Evolutionary conservation across 2,888 invertebrate genomes (phyloP), one percentile per base, ranked within the genome.

Genomic region (Syrphus vitripennis): DNA sequence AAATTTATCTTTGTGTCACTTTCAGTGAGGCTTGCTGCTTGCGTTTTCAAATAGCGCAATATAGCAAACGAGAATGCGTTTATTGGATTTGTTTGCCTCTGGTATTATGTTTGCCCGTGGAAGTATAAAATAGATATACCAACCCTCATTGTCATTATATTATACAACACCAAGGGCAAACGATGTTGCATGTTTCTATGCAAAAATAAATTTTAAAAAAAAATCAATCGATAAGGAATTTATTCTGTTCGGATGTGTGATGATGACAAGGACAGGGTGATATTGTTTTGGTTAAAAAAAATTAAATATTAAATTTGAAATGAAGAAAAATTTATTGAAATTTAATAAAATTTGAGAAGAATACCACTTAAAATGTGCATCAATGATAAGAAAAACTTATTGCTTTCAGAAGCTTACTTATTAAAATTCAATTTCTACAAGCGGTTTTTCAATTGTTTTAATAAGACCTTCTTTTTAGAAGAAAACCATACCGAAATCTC

Each of bases 71-170:
- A 67, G 65, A 48, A 48, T 81, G 48, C 80, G 69, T 70, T 81
- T 81, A 81, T 81, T 81, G 81, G 81, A 81, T 81, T 75, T 53
- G 21, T 45, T 67, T 80, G 31, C 59, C 34, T 45, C 48, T 40
- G 37, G 61, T 61, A 31, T 70, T 70, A 61, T 50, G 34, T 80
- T 74, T 72, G 72, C 72, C 45, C 65, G 9, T 45, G 45, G 48
- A 50, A 53, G 29, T 42, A 72, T 40, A 42, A 45, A 69, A 59
- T 69, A 63, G 61, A 40, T 67, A 26, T 6, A 63, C 4, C n/a
- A n/a, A n/a, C n/a, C 26, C 12, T 26, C 12, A 63, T 63, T 42
- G 26, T 9, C 26, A 26, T 63, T 63, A 42, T 63, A 42, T 63
- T 63, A 63, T 63, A 16, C 63, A 63, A 42, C 63, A 16, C 42